Evolutionary conservation across 2,113 vertebrate genomes (phyloP).

Genomic region (Struthidea cinerea): DNA sequence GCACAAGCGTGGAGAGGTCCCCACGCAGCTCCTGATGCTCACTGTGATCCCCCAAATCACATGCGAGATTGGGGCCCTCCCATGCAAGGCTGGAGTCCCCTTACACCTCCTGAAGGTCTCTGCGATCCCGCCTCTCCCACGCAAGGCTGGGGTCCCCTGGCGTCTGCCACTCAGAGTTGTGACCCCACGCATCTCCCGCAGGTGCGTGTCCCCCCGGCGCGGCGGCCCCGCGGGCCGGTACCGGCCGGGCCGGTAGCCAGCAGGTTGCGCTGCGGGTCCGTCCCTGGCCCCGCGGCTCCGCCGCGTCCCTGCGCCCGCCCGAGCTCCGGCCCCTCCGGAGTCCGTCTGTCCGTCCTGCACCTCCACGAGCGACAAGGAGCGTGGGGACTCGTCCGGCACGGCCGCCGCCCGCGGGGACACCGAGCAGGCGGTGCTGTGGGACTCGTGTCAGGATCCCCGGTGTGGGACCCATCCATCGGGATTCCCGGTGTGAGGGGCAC

Average conservation of each 20-base stretch:
- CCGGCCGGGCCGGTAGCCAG: neutral
- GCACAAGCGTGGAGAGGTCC: no score
- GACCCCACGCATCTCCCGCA: neutral
- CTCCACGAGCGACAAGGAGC: rapidly evolving
- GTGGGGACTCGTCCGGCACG: rapidly evolving
- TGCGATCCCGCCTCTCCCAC: no score
- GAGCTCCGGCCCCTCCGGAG: neutral
- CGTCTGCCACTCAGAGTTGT: rapidly evolving
- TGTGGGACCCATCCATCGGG: rapidly evolving
- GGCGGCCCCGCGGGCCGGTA: neutral
- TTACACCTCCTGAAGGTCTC: no score
- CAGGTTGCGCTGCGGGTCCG: constrained; percentile 6
- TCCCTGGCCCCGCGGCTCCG: neutral
- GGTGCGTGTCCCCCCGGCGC: neutral
- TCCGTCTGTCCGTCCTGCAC: neutral
- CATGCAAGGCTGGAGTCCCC: neutral
- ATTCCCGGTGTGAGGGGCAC: neutral
- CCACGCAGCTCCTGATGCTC: rapidly evolving
- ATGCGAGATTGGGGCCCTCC: neutral
- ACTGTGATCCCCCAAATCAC: rapidly evolving
- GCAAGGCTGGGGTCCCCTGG: no score
- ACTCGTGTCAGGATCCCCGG: rapidly evolving
- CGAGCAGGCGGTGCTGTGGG: neutral
- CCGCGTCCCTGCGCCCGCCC: neutral
- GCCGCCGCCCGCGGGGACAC: neutral